These are phyloP conservation scores for Uropetala carovei DNA, from an alignment of 2,888 invertebrate species.

Conservation along the genomic window DNA sequence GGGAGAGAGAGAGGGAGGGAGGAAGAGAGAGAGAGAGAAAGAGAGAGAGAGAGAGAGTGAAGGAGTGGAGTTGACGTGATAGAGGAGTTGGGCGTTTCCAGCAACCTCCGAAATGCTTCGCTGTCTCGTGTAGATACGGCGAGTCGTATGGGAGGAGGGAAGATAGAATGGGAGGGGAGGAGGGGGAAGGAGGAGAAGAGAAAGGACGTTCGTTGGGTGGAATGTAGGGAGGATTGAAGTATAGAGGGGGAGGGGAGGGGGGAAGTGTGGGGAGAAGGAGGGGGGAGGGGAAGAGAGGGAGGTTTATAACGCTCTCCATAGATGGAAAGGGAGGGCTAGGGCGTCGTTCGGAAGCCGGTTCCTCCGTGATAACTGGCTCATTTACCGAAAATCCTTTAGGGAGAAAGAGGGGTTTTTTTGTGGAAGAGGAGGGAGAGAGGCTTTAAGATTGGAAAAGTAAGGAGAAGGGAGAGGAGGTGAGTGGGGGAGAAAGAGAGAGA, in stretches of 20 bases:
- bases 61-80: background rate
- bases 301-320: background rate
- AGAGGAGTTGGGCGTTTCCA: background rate
- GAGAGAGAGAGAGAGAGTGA: background rate
- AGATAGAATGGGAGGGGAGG: background rate
- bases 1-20: too few species aligned
- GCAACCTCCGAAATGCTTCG: background rate
- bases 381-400: background rate
- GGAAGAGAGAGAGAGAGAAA: background rate
- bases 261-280: background rate
- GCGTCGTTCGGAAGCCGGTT: background rate
- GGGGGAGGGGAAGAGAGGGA: background rate
- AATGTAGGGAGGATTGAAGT: too few species aligned
- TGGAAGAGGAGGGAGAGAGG: background rate
- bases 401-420: background rate
- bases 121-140: background rate
- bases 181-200: background rate
- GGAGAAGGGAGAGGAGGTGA: background rate
- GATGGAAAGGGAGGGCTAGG: background rate
- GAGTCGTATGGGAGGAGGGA: background rate
- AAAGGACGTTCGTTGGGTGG: too few species aligned
- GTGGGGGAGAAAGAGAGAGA: background rate
- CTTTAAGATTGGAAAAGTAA: background rate
- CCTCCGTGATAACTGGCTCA: background rate
- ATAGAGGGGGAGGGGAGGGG: too few species aligned